Conservation (phyloP, 1,140 invertebrate species). For the Polypedilum vanderplanki region DNA sequence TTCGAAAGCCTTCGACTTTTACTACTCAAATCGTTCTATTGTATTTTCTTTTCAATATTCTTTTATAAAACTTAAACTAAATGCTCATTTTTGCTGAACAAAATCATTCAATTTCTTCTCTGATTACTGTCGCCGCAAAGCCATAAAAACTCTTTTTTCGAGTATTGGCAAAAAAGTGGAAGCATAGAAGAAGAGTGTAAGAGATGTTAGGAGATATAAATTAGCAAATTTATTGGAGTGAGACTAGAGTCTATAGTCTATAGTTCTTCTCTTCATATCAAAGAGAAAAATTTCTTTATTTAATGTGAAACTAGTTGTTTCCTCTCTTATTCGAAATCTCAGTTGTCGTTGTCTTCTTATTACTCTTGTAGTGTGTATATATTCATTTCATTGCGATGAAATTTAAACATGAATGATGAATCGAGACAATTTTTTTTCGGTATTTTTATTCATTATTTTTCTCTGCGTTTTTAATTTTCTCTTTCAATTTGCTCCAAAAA, state of each 20-base stretch:
- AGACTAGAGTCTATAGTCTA: background rate
- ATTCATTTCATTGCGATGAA: too few relatives aligned
- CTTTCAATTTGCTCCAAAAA: constrained; percentile 13
- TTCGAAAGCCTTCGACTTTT: too few relatives aligned
- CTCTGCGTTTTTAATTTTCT: background rate
- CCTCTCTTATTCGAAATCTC: background rate
- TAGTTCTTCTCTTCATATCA: background rate
- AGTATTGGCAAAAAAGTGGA: too few relatives aligned
- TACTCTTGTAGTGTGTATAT: background rate
- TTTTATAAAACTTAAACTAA: too few relatives aligned
- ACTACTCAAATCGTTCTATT: too few relatives aligned
- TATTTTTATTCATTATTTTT: too few relatives aligned
- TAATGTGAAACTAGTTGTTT: background rate
- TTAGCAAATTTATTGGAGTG: background rate
- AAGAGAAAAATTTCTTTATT: background rate
- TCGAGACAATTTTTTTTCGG: background rate
- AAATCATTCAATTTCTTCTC: too few relatives aligned
- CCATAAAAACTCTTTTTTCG: too few relatives aligned
- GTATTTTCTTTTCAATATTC: too few relatives aligned
- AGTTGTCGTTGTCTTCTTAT: background rate
- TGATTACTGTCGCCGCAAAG: too few relatives aligned
- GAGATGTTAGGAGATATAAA: background rate
- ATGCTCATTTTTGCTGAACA: too few relatives aligned
- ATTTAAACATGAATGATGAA: constrained; percentile 1
- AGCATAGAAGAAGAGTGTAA: too few relatives aligned